Evolutionary conservation across 1,140 invertebrate genomes (phyloP), one percentile per base, ranked within the genome.

Genomic region (Heliconius eleuchia): DNA sequence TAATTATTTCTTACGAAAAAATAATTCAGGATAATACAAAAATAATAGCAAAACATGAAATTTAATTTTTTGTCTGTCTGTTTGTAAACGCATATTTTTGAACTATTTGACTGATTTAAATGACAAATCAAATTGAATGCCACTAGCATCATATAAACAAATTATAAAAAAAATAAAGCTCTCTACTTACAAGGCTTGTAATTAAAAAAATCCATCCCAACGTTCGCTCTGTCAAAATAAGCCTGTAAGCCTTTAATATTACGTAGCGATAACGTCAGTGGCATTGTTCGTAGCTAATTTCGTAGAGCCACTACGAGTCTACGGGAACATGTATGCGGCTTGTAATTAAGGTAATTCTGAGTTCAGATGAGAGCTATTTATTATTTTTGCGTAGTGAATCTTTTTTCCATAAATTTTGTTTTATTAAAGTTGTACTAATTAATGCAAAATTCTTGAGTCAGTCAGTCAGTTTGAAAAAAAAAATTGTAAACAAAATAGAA

Each of bases 251-350:
- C 34, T 71, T 71, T 71, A 71, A 71, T 71, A 71, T 39, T 39
- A 71, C 37, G n/a, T 66, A 23, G 37, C 71, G 71, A 71, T 76
- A 76, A 76, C 71, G 71, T 42, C 60, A 46, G 71, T 71, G 76
- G 50, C 76, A 77, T 77, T 77, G 70, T 77, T 71, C 76, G 76
- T 72, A 77, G 76, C 42, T 71, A 72, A 72, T 46, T 77, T 77
- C 76, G 76, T 71, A 71, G 76, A 71, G 70, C 42, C 46, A 30
- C 70, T 77, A 77, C 76, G 76, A 77, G 46, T 71, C 76, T 77
- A 77, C 76, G 76, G 70, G 37, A 71, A 37, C 16, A 71, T 71
- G 71, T 39, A 7, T 37, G 34, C 34, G 71, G 34, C 16, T 71
- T 71, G 34, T 71, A 19, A 39, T 71, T 39, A 37, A n/a, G 34